phyloP scores from a whole-genome alignment of 2,113 vertebrate species.

The Balaenoptera acutorostrata region DNA sequence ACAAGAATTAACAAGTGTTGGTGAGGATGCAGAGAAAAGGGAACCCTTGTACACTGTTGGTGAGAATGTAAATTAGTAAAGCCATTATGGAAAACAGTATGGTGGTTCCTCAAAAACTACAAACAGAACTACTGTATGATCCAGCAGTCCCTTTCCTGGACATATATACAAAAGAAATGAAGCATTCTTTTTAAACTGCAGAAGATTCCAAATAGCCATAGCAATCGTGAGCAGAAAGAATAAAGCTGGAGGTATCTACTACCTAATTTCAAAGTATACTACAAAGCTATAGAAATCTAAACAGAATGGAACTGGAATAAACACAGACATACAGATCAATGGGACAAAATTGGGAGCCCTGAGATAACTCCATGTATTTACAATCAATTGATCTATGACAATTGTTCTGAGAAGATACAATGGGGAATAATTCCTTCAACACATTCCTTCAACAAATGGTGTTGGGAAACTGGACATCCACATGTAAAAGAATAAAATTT shows the following conservation, averaged over 20 bases:
- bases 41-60: too few relatives aligned
- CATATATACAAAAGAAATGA: too few relatives aligned
- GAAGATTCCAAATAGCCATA: background rate
- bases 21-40: too few relatives aligned
- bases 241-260: background rate
- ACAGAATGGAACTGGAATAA: background rate
- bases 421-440: background rate
- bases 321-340: background rate
- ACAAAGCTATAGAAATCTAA: background rate
- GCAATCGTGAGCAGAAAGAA: background rate
- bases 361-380: background rate
- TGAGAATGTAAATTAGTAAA: too few relatives aligned
- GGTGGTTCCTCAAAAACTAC: too few relatives aligned
- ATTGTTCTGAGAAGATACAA: background rate
- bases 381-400: background rate
- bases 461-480: background rate
- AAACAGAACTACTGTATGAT: too few relatives aligned
- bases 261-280: background rate
- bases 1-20: too few relatives aligned
- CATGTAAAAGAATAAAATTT: background rate
- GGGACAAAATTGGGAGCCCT: background rate
- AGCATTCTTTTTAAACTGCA: background rate
- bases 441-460: background rate
- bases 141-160: too few relatives aligned
- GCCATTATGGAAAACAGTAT: too few relatives aligned